Conservation (phyloP, 2,113 vertebrate species). For the Lynx canadensis region DNA sequence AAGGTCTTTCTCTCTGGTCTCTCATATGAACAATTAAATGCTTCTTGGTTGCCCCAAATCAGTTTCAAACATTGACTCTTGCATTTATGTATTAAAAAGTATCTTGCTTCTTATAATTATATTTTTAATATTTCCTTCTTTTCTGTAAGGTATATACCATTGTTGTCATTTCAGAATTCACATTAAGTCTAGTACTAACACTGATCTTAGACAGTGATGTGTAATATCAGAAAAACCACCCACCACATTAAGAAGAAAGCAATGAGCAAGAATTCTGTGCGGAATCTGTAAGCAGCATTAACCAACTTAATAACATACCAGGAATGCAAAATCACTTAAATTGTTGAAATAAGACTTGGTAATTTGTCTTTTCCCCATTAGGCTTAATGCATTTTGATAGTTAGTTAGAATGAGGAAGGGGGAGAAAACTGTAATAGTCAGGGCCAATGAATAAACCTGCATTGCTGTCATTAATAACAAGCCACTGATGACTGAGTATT, state of each 20-base stretch:
- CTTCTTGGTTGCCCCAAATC: background rate
- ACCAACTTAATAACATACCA: background rate
- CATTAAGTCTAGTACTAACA: background rate
- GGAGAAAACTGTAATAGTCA: background rate
- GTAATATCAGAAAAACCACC: background rate
- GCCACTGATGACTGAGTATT: background rate
- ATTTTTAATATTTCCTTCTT: background rate
- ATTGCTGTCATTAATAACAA: background rate
- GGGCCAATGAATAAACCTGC: background rate
- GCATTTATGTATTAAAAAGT: background rate
- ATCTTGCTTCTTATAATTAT: background rate
- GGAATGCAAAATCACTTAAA: constrained; percentile 1
- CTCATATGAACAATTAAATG: background rate
- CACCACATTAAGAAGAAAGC: background rate
- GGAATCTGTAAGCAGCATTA: background rate
- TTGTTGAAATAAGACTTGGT: background rate
- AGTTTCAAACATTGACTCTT: background rate
- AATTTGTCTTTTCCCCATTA: constrained; percentile 17
- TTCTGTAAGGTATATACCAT: background rate
- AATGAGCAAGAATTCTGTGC: background rate
- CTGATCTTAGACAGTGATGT: background rate
- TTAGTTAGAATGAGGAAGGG: background rate
- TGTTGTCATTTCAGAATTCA: background rate
- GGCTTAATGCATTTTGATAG: background rate
- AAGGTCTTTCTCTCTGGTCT: background rate